Evolutionary conservation across 2,888 invertebrate species (phyloP).

Genomic region (Hanleya hanleyi): DNA sequence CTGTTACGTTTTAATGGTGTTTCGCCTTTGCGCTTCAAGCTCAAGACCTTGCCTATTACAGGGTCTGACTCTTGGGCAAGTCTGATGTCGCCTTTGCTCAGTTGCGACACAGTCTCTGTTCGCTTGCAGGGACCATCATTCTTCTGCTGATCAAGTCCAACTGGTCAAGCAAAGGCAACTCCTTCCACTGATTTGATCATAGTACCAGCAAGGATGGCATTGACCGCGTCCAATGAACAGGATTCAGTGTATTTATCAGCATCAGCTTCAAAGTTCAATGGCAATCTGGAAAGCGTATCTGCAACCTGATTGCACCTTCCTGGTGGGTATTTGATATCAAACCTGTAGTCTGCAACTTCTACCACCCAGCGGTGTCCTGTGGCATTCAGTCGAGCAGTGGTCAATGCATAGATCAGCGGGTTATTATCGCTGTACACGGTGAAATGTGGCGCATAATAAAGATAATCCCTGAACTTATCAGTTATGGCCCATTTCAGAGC

Average conservation of each 20-base stretch:
- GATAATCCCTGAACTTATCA: conserved; percentile 25
- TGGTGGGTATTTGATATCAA: conserved; percentile 8
- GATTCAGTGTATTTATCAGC: background rate
- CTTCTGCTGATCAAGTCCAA: no score
- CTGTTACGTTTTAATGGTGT: no score
- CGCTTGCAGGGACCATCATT: no score
- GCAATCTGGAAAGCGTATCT: conserved; percentile 19
- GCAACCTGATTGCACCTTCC: conserved; percentile 19
- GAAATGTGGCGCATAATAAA: conserved; percentile 8
- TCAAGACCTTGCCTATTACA: background rate
- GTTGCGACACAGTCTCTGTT: no score
- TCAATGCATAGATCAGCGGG: conserved; percentile 20
- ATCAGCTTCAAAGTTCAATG: no score
- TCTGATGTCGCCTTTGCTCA: no score
- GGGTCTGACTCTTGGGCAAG: background rate
- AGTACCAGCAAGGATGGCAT: background rate
- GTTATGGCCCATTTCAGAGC: conserved; percentile 29
- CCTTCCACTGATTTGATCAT: background rate
- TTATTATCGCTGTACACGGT: conserved; percentile 13
- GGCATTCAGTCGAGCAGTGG: conserved; percentile 25
- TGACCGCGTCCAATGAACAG: background rate
- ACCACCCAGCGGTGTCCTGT: conserved; percentile 26
- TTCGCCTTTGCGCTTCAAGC: background rate
- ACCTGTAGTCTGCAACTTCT: conserved; percentile 16
- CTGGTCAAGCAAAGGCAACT: background rate